Conservation (phyloP, 1,140 invertebrate genomes). For the Augochlora pura region DNA sequence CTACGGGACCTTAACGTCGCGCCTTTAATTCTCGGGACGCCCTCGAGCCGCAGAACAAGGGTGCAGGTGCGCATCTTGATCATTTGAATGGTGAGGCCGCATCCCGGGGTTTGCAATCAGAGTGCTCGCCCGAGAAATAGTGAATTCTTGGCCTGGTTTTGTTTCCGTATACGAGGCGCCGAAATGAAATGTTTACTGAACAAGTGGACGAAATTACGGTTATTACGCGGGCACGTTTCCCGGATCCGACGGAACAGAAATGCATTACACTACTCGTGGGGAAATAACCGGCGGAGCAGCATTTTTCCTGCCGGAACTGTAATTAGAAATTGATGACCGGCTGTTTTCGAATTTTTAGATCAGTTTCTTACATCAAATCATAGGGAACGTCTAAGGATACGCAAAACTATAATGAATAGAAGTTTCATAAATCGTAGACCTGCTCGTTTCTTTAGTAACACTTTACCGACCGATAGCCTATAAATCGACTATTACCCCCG, state of each 20-base stretch:
- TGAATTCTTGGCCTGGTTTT: slow-evolving; percentile 13
- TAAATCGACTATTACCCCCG: too few species aligned
- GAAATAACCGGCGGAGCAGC: neutral
- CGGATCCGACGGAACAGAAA: neutral
- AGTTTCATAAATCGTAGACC: too few species aligned
- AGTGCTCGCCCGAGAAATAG: neutral
- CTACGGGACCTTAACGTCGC: neutral
- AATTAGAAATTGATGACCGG: too few species aligned
- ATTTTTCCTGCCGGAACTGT: too few species aligned
- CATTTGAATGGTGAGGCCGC: neutral
- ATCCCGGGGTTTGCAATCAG: slow-evolving; percentile 15
- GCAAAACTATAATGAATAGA: too few species aligned
- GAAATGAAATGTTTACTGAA: neutral
- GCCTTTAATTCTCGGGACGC: slow-evolving; percentile 12
- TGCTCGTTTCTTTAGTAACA: too few species aligned
- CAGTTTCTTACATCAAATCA: too few species aligned
- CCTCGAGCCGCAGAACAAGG: neutral
- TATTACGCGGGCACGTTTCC: neutral
- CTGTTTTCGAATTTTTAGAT: too few species aligned
- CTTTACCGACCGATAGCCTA: too few species aligned
- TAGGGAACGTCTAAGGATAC: too few species aligned
- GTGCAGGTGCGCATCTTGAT: slow-evolving; percentile 29
- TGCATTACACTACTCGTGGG: neutral
- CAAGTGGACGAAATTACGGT: neutral
- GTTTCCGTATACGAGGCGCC: too few species aligned